Percentiles rank a stretch among this genome's conserved stretches.
These are phyloP conservation scores for Drosophila percnosoma DNA, from an alignment of 2,888 invertebrate genomes.

Conservation along the genomic window DNA sequence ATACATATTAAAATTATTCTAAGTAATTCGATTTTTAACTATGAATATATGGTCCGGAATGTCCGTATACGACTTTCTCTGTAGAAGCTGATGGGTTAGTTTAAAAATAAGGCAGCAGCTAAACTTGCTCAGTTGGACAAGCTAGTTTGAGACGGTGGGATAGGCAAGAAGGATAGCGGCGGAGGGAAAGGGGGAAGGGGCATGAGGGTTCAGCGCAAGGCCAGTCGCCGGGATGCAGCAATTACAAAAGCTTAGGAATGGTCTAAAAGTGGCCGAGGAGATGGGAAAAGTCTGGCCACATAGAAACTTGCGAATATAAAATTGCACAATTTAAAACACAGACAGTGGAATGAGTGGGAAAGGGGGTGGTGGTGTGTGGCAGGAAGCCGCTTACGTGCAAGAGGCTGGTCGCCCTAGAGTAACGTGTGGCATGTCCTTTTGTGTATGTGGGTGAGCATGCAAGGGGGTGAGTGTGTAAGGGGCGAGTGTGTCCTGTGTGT, in stretches of 20 bases:
- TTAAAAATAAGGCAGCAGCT: constrained; percentile 47
- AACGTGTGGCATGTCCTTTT: constrained; percentile 21
- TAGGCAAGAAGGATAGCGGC: not conserved
- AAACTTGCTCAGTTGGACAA: constrained; percentile 52
- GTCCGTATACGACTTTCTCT: constrained; percentile 18
- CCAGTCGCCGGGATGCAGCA: constrained; percentile 66
- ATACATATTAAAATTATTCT: not conserved
- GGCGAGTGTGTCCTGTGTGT: constrained; percentile 61
- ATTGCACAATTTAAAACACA: constrained; percentile 78
- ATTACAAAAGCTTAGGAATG: constrained; percentile 60
- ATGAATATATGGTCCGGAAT: not conserved
- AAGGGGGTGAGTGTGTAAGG: constrained; percentile 19
- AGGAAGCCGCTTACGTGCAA: constrained; percentile 61
- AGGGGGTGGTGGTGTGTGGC: constrained; percentile 14
- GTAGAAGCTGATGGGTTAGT: constrained; percentile 36
- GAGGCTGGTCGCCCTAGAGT: constrained; percentile 50
- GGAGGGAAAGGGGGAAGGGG: not conserved
- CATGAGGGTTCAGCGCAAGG: constrained; percentile 30
- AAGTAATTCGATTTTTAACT: no score
- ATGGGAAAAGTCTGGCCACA: constrained; percentile 47
- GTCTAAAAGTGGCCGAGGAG: constrained; percentile 13
- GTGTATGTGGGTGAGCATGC: constrained; percentile 10
- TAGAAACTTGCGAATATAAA: constrained; percentile 75
- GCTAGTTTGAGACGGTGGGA: not conserved
- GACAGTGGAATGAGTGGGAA: constrained; percentile 32